These are phyloP conservation scores for Callipepla californica DNA, from an alignment of 2,113 vertebrate genomes.

Conservation along the genomic window DNA sequence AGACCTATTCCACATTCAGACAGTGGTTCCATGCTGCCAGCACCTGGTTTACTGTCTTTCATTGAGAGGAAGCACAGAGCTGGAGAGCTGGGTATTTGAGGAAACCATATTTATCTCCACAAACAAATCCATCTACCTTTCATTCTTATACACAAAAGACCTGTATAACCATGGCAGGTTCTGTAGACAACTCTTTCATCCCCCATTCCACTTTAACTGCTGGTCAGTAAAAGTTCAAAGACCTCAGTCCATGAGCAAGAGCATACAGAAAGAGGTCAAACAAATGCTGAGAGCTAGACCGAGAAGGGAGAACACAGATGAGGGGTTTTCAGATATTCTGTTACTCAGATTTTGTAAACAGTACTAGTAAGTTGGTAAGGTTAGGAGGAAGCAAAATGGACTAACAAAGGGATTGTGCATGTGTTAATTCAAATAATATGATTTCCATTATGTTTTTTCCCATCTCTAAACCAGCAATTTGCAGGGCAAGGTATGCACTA, in stretches of 20 bases:
- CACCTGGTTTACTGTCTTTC: not conserved
- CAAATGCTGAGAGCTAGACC: not conserved
- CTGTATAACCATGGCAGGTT: not conserved
- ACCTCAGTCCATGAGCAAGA: not conserved
- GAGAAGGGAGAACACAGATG: not conserved
- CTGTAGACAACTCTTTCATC: not conserved
- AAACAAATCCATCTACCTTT: too few relatives aligned
- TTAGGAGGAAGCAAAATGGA: not conserved
- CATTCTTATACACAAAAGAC: not conserved
- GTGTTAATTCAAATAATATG: not conserved
- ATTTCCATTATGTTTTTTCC: not conserved
- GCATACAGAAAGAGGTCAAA: not conserved
- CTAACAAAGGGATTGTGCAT: not conserved
- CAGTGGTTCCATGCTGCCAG: not conserved
- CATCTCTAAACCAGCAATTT: not conserved
- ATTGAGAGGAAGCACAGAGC: not conserved
- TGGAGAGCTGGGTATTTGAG: not conserved
- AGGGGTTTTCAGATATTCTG: not conserved
- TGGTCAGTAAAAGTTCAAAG: not conserved
- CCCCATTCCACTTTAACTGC: not conserved
- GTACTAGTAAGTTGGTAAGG: not conserved
- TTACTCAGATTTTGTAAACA: not conserved
- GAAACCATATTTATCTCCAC: rapidly evolving
- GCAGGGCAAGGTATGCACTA: not conserved
- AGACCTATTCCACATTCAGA: not conserved